Conservation (phyloP, 2,888 invertebrate species). For the Polydrusus cervinus region DNA sequence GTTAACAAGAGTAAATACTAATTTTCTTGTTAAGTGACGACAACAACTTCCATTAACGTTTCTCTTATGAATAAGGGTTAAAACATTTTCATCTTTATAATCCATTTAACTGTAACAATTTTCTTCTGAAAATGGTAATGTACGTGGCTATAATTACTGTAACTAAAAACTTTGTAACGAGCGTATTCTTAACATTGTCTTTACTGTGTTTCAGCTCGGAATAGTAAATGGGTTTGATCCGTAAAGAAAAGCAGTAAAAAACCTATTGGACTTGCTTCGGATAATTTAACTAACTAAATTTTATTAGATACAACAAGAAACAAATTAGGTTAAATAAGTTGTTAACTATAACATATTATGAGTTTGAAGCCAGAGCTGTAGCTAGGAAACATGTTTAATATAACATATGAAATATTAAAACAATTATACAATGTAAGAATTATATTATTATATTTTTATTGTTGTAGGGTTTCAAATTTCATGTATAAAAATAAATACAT, state of each 20-base stretch:
- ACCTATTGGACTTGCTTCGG: constrained; percentile 20
- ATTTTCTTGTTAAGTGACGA: too few species aligned
- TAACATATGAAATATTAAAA: too few species aligned
- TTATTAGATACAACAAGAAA: constrained; percentile 21
- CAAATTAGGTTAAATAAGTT: constrained; percentile 37
- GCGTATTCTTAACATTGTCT: constrained; percentile 27
- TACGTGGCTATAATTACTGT: constrained; percentile 8
- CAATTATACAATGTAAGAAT: too few species aligned
- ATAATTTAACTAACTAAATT: constrained; percentile 39
- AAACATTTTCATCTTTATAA: not conserved
- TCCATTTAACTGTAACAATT: not conserved
- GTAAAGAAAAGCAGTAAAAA: constrained; percentile 30
- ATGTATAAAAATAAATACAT: too few species aligned
- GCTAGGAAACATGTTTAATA: too few species aligned
- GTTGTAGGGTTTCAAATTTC: too few species aligned
- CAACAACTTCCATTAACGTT: too few species aligned
- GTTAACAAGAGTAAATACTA: too few species aligned
- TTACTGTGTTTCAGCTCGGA: constrained; percentile 5
- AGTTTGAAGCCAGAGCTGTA: too few species aligned
- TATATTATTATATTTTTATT: too few species aligned
- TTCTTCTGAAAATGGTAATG: not conserved
- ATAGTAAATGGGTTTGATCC: constrained; percentile 16
- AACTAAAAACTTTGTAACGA: constrained; percentile 30
- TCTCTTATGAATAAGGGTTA: too few species aligned
- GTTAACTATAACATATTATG: not conserved